These are phyloP conservation scores for Vespertilio murinus DNA, from an alignment of 2,797 vertebrate genomes.

Conservation along the genomic window DNA sequence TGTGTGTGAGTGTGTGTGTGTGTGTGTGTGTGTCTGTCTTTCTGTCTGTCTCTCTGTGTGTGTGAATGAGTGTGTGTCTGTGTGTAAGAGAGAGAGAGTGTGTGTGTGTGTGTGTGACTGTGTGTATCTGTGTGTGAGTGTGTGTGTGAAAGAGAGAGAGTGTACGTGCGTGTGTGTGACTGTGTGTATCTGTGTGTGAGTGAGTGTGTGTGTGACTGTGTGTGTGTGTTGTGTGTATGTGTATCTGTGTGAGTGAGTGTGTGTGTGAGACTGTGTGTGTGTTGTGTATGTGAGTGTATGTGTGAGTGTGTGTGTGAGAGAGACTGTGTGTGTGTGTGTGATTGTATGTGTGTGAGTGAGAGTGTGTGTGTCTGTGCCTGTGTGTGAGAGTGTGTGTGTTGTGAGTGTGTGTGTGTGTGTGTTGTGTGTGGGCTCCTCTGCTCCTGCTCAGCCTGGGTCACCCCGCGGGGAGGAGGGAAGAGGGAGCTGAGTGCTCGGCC, in stretches of 20 bases:
- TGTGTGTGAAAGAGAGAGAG: no score
- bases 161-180: no score
- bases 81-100: no score
- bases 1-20: no score
- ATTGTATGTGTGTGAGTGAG: background rate
- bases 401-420: background rate
- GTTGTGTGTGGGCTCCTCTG: background rate
- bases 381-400: background rate
- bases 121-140: no score
- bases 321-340: background rate
- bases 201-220: background rate
- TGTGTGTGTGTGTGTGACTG: no score
- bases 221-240: background rate
- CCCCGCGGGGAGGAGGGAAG: background rate
- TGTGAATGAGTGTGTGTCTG: no score
- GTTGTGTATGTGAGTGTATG: background rate
- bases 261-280: background rate
- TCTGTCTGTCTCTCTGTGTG: no score
- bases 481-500: background rate
- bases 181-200: no score
- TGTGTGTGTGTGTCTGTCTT: no score
- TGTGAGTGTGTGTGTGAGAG: background rate
- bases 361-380: background rate
- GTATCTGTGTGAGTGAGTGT: background rate
- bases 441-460: background rate